A percentile compares a stretch with the other conserved stretches of the same genome.
Conservation (phyloP, 2,797 vertebrate genomes). For the Mormyrops attenuatus region DNA sequence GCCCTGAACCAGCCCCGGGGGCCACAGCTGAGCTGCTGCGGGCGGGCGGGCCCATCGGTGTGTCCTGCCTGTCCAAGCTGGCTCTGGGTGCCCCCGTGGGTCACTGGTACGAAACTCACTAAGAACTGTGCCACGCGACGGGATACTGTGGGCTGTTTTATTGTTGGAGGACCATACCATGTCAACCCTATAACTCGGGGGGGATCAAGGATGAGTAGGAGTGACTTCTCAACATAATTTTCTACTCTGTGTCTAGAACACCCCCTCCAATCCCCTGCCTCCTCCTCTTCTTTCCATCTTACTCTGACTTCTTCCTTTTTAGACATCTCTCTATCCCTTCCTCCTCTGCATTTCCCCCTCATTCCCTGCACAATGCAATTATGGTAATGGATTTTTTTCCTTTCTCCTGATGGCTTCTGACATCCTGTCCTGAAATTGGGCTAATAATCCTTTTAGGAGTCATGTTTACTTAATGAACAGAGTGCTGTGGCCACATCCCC, state of each 20-base stretch:
- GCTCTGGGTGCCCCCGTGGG: constrained; percentile 26
- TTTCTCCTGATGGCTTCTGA: constrained; percentile 86
- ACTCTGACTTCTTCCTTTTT: constrained; percentile 38
- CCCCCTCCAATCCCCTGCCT: constrained; percentile 42
- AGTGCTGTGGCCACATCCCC: constrained; percentile 61
- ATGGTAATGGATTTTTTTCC: constrained; percentile 87
- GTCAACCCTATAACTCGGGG: constrained; percentile 63
- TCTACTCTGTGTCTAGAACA: constrained; percentile 44
- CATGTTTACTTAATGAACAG: constrained; percentile 92
- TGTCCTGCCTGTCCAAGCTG: constrained; percentile 12
- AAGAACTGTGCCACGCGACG: constrained; percentile 83
- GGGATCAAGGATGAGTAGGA: constrained; percentile 51
- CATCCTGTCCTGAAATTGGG: constrained; percentile 87
- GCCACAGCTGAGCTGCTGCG: constrained; percentile 26
- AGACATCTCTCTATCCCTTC: constrained; percentile 44
- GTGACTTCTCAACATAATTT: constrained; percentile 64
- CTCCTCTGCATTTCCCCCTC: constrained; percentile 36
- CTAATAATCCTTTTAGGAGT: constrained; percentile 94
- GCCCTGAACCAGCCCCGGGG: not conserved
- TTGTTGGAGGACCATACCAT: constrained; percentile 92
- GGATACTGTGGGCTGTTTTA: constrained; percentile 92
- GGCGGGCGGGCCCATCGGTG: constrained; percentile 21
- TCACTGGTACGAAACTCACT: constrained; percentile 64
- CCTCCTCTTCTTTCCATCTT: constrained; percentile 51
- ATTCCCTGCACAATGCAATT: constrained; percentile 77